Conservation (phyloP, 2,113 vertebrate genomes). For the Actinemys pallida region DNA sequence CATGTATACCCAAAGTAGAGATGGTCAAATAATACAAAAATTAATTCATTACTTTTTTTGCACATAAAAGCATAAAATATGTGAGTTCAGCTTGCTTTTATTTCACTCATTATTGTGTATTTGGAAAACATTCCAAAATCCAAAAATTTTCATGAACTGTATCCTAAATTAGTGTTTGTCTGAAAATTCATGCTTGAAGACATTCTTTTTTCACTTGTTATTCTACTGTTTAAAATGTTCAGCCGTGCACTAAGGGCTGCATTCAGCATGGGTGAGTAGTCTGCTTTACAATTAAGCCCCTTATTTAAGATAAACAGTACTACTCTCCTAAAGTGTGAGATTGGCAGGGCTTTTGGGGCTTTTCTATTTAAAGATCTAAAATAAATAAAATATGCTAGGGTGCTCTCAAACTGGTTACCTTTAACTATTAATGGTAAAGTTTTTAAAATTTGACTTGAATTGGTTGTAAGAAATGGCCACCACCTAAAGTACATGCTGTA, state of each 20-base stretch:
- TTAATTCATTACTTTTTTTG: not conserved
- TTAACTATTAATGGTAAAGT: not conserved
- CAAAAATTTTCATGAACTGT: not conserved
- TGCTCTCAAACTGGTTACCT: not conserved
- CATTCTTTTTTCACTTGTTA: not conserved
- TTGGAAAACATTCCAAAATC: not conserved
- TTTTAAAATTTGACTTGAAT: not conserved
- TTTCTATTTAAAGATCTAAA: not conserved
- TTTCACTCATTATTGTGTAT: not conserved
- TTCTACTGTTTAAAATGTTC: not conserved
- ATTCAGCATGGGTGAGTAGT: fast-evolving
- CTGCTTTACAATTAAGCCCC: constrained; percentile 18
- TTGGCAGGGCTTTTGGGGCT: not conserved
- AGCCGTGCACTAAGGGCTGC: not conserved
- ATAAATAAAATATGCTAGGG: not conserved
- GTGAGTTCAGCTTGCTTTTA: not conserved
- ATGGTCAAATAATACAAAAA: not conserved
- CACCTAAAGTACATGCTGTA: not conserved
- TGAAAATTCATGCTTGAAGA: not conserved
- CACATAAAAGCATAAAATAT: not conserved
- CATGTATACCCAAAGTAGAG: not conserved
- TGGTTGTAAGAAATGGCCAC: not conserved
- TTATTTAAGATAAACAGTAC: not conserved
- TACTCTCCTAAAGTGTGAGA: not conserved
- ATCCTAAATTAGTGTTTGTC: not conserved